Conservation (phyloP, 2,888 invertebrate species). For the Julus scanicus region DNA sequence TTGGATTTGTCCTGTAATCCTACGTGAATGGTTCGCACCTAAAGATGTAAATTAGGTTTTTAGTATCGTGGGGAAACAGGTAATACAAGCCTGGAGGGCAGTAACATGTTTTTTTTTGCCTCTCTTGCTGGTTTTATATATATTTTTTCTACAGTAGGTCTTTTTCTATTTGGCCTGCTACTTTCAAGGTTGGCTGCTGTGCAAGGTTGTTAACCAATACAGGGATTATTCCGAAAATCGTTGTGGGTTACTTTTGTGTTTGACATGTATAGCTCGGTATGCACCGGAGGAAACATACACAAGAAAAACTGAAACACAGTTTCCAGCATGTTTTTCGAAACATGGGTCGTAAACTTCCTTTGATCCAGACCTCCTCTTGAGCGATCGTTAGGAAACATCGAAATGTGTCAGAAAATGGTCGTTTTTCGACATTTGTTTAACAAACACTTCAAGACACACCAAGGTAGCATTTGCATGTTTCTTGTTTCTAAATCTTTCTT, state of each 20-base stretch:
- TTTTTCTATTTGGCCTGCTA: not conserved
- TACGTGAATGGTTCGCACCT: not conserved
- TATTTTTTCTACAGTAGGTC: constrained; percentile 12
- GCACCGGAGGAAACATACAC: not conserved
- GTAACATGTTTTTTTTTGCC: not conserved
- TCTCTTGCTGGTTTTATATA: not conserved
- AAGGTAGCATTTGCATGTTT: no score
- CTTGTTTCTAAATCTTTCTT: no score
- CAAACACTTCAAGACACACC: no score
- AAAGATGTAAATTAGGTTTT: constrained; percentile 8
- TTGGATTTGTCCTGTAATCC: constrained; percentile 42
- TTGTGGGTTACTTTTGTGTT: no score
- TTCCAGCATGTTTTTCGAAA: no score
- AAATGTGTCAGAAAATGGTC: no score
- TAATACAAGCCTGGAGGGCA: not conserved
- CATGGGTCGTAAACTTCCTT: no score
- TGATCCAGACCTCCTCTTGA: no score
- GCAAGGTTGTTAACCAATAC: constrained; percentile 31
- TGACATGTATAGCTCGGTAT: no score
- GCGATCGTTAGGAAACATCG: no score
- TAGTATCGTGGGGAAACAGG: not conserved
- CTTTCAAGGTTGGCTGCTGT: constrained; percentile 38
- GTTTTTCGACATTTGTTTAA: no score
- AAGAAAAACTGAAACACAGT: no score
- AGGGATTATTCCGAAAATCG: not conserved